Evolutionary conservation across 92 coral and sea anemone genomes (phyloP), one percentile per base, ranked within the genome.

Genomic region (Parazoanthus darwini): DNA sequence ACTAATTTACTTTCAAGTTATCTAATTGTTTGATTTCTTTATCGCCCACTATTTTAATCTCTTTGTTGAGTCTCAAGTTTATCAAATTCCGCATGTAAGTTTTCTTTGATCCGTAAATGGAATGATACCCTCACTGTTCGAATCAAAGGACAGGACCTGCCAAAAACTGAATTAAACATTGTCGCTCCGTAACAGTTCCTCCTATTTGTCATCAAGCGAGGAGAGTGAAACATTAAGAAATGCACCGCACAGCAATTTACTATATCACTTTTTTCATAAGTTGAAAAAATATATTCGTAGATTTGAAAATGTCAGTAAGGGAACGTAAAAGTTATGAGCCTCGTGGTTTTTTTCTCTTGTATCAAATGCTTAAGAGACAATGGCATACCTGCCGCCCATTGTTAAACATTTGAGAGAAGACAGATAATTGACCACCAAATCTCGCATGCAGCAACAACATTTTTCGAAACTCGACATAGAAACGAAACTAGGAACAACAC

Each of bases 401-500:
- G 87, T 84, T 48, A 71, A 1, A 16, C 3, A 26, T 9, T 18
- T 14, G 44, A 44, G 65, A 74, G 65, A 37, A 83, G 26, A 44
- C 14, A 33, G 58, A 72, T 10, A 48, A 83, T 83, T 68, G 10
- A 58, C 85, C 85, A 80, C 85, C 72, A 48, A 80, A 36, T 80
- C 4, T 83, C 23, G 78, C 78, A 84, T 68, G 87, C 87, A 71
- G 87, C 87, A 72, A 82, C 39, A 66, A 72, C 79, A 72, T 84
- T 84, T 84, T 18, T 74, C 16, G 14, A 48, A 39, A 67, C 50
- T 46, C 42, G 46, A 44, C 56, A 2, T 25, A 84, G 38, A 84
- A 84, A 29, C 77, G 79, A 84, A 39, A 70, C 78, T 43, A 42
- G 14, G 43, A 72, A 13, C 13, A 51, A 48, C 87, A 84, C 79